phyloP scores from a whole-genome alignment of 2,888 invertebrate genomes.

The Plusia festucae region DNA sequence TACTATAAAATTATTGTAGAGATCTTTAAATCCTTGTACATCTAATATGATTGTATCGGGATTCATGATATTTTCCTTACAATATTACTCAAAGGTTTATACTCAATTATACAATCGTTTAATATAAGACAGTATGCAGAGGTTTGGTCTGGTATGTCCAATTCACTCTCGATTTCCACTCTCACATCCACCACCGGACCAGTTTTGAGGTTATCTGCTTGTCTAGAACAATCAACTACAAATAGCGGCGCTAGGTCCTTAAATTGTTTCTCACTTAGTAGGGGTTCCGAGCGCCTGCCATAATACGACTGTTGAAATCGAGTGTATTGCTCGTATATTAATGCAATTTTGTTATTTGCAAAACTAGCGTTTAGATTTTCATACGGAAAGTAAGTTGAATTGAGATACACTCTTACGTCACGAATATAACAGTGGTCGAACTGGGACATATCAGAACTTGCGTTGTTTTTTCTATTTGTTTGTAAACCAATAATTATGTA shows the following conservation, averaged over 20 bases:
- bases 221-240: conserved; percentile 19
- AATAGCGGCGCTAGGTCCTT: conserved; percentile 13
- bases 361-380: conserved; percentile 10
- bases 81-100: conserved; percentile 6
- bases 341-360: conserved; percentile 6
- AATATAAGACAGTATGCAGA: conserved; percentile 18
- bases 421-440: conserved; percentile 17
- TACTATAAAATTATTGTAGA: neutral
- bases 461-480: conserved; percentile 16
- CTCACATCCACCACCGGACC: conserved; percentile 14
- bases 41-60: conserved; percentile 3
- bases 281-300: neutral
- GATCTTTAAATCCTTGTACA: conserved; percentile 13
- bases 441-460: conserved; percentile 12
- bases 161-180: conserved; percentile 13
- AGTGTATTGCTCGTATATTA: conserved; percentile 11
- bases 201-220: conserved; percentile 10
- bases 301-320: conserved; percentile 17
- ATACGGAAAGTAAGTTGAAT: conserved; percentile 13
- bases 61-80: conserved; percentile 21
- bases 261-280: conserved; percentile 15
- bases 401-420: conserved; percentile 8
- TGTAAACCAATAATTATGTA: conserved; percentile 57
- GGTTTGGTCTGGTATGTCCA: conserved; percentile 11
- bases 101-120: conserved; percentile 12